These are phyloP conservation scores for Bolborhynchus lineola DNA, from an alignment of 2,113 vertebrate genomes.

Conservation along the genomic window DNA sequence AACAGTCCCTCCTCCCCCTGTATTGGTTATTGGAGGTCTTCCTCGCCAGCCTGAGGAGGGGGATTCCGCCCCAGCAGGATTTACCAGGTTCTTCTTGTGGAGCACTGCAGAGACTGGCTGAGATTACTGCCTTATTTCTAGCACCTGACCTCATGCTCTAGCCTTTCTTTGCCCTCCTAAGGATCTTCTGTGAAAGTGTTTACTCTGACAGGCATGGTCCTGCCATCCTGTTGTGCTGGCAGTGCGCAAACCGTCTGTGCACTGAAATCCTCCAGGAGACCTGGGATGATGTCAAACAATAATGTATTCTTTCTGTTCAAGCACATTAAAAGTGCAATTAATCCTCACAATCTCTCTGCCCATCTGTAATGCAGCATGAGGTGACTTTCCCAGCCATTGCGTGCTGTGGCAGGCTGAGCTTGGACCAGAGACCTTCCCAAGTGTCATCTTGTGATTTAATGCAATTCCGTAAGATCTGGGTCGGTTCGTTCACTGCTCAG, in stretches of 20 bases:
- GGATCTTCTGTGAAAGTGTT: neutral
- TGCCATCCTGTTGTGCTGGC: neutral
- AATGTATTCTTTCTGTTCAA: conserved; percentile 35
- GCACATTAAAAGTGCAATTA: conserved; percentile 29
- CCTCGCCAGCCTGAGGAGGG: neutral
- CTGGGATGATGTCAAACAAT: conserved; percentile 5
- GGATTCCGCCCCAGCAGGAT: neutral
- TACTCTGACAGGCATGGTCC: neutral
- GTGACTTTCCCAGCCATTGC: neutral
- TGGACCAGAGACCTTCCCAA: neutral
- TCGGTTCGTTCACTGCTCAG: neutral
- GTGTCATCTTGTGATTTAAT: neutral
- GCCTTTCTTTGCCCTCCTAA: neutral
- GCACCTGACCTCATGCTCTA: neutral
- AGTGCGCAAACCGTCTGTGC: neutral
- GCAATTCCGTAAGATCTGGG: neutral
- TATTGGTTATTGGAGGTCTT: neutral
- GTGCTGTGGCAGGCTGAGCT: neutral
- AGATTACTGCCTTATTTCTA: neutral
- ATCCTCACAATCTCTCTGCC: neutral
- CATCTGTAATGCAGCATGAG: neutral
- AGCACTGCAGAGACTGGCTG: neutral
- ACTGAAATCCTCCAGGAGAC: conserved; percentile 8
- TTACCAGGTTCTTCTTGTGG: neutral
- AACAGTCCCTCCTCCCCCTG: neutral